Conservation (phyloP, 2,797 vertebrate genomes). For the Pantherophis alleghaniensis region DNA sequence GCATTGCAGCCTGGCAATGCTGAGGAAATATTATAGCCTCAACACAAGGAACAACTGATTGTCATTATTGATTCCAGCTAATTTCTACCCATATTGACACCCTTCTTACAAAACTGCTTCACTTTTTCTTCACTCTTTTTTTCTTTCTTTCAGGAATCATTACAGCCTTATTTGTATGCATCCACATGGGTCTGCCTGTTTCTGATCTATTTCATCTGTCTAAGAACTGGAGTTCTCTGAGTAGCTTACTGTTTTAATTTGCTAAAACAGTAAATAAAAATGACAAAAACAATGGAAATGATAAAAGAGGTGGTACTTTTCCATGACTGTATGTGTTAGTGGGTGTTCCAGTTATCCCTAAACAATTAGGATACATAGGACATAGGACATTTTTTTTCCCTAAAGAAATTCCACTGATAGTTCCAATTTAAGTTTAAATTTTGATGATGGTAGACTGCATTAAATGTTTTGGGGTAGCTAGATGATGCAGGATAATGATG, state of each 20-base stretch:
- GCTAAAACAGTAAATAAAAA: neutral
- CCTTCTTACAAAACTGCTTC: neutral
- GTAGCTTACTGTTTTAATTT: neutral
- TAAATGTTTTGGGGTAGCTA: neutral
- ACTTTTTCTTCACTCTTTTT: neutral
- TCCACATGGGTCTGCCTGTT: neutral
- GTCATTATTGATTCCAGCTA: neutral
- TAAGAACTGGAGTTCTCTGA: neutral
- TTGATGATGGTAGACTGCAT: neutral
- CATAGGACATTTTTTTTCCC: neutral
- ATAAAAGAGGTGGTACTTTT: neutral
- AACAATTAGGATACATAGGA: neutral
- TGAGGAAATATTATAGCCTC: too few relatives aligned
- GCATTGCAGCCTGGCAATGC: neutral
- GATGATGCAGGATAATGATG: neutral
- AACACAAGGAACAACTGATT: neutral
- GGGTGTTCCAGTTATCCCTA: neutral
- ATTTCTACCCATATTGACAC: neutral
- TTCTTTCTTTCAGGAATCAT: neutral
- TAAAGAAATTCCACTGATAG: neutral
- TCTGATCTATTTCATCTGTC: neutral
- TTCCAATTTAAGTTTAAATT: neutral
- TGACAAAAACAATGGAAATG: neutral
- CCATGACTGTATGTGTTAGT: neutral
- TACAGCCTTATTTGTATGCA: neutral